Evolutionary conservation across 2,797 vertebrate species (phyloP).

Genomic region (Selene dorsalis): DNA sequence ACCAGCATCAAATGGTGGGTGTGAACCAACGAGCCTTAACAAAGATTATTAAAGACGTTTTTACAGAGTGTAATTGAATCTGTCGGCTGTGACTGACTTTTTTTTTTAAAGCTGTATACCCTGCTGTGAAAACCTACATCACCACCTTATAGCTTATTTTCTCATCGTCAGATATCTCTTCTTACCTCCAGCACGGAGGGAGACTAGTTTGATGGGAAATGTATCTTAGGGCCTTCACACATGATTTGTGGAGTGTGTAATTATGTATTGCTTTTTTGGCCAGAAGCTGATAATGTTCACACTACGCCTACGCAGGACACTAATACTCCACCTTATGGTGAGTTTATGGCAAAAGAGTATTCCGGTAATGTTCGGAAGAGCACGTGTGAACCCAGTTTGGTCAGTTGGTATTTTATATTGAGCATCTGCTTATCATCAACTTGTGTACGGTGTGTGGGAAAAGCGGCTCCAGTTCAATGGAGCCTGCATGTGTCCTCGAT

Average conservation of each 20-base stretch:
- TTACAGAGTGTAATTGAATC: slow-evolving; percentile 52
- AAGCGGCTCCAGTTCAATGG: slow-evolving; percentile 19
- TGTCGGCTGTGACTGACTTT: slow-evolving; percentile 34
- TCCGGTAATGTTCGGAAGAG: not conserved
- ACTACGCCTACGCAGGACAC: not conserved
- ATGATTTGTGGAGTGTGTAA: slow-evolving; percentile 64
- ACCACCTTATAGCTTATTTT: slow-evolving; percentile 1
- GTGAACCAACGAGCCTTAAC: slow-evolving; percentile 47
- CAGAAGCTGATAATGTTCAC: not conserved
- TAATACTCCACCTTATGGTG: not conserved
- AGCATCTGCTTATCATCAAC: slow-evolving; percentile 49
- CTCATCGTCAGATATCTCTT: slow-evolving; percentile 14
- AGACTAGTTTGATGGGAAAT: slow-evolving; percentile 50
- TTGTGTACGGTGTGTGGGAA: slow-evolving; percentile 27
- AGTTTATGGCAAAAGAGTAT: not conserved
- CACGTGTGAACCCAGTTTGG: not conserved
- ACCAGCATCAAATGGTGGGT: slow-evolving; percentile 46
- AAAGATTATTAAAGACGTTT: slow-evolving; percentile 48
- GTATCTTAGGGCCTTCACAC: slow-evolving; percentile 41
- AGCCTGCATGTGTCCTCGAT: slow-evolving; percentile 40
- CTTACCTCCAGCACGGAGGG: slow-evolving; percentile 6
- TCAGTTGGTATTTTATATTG: slow-evolving; percentile 18
- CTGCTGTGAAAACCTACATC: slow-evolving; percentile 1
- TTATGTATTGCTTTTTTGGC: slow-evolving; percentile 55
- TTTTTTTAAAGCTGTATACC: not conserved